These are phyloP conservation scores for Pampus argenteus DNA, from an alignment of 2,797 vertebrate genomes.

Conservation along the genomic window DNA sequence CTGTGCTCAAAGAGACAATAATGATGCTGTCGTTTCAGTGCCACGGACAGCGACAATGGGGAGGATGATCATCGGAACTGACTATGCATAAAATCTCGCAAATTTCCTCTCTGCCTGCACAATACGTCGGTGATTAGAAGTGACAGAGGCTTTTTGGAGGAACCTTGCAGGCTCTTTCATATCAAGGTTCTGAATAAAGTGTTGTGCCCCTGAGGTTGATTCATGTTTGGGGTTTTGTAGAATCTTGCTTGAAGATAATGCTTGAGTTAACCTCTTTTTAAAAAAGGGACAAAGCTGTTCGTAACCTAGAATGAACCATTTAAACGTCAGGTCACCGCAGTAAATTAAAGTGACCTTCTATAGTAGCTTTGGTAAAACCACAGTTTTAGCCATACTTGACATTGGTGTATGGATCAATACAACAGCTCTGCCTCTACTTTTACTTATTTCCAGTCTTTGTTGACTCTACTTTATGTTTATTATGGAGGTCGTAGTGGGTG, in stretches of 20 bases:
- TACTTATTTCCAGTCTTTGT: no score
- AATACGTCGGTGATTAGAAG: conserved; percentile 73
- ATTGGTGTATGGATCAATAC: no score
- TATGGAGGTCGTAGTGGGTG: no score
- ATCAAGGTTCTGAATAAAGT: conserved; percentile 56
- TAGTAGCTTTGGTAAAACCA: no score
- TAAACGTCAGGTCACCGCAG: neutral
- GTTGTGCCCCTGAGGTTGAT: conserved; percentile 51
- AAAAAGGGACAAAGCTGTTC: conserved; percentile 13
- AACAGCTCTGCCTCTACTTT: no score
- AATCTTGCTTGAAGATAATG: conserved; percentile 43
- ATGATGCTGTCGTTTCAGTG: conserved; percentile 74
- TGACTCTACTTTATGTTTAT: no score
- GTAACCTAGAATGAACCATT: conserved; percentile 23
- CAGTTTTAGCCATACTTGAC: no score
- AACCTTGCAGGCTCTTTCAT: conserved; percentile 43
- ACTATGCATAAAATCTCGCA: conserved; percentile 80
- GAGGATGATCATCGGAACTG: conserved; percentile 75
- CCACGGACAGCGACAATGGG: conserved; percentile 64
- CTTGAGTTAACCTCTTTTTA: conserved; percentile 52
- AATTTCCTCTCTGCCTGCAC: conserved; percentile 66
- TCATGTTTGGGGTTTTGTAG: conserved; percentile 52
- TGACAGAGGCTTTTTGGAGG: conserved; percentile 67
- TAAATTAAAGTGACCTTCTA: neutral
- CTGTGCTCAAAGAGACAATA: conserved; percentile 70